Percentiles rank a stretch among this genome's conserved stretches.
These are phyloP conservation scores for Psittacula cyanocephala DNA, from an alignment of 2,113 vertebrate genomes.

Conservation along the genomic window DNA sequence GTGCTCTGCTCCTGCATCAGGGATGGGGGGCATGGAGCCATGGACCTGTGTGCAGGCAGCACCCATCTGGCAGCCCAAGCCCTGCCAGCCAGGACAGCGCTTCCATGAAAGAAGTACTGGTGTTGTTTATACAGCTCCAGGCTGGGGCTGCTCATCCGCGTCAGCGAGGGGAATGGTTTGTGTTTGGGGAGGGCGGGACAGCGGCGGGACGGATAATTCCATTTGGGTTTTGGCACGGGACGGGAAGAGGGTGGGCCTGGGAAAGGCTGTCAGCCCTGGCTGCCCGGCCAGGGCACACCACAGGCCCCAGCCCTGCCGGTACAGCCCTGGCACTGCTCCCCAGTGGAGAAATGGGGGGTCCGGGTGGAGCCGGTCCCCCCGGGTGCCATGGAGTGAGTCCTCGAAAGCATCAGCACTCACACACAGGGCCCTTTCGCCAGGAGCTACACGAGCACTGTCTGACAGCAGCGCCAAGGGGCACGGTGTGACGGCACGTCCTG, in stretches of 20 bases:
- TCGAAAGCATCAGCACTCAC: background rate
- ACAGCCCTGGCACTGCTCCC: background rate
- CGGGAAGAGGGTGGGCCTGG: slow-evolving; percentile 55
- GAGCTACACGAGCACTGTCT: background rate
- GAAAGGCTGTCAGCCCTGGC: background rate
- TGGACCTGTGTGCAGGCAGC: accelerated
- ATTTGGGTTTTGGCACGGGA: slow-evolving; percentile 51
- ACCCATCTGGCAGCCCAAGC: background rate
- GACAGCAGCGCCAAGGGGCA: background rate
- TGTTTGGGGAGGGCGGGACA: slow-evolving; percentile 39
- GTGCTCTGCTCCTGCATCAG: background rate
- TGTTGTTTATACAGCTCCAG: slow-evolving; percentile 5
- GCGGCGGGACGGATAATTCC: slow-evolving; percentile 32
- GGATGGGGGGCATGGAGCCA: background rate
- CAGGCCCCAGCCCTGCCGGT: background rate
- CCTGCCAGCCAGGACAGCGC: background rate
- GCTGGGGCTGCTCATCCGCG: background rate
- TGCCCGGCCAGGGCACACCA: background rate
- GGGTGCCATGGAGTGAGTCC: background rate
- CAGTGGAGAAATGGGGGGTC: accelerated
- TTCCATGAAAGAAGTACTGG: background rate
- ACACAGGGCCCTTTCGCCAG: background rate
- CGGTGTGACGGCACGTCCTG: background rate
- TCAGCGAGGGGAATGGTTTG: slow-evolving; percentile 28
- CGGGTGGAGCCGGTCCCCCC: accelerated